Base-by-base conservation (phyloP, 2,797 vertebrate species). In the Cynodonichthys magdalenae region DNA sequence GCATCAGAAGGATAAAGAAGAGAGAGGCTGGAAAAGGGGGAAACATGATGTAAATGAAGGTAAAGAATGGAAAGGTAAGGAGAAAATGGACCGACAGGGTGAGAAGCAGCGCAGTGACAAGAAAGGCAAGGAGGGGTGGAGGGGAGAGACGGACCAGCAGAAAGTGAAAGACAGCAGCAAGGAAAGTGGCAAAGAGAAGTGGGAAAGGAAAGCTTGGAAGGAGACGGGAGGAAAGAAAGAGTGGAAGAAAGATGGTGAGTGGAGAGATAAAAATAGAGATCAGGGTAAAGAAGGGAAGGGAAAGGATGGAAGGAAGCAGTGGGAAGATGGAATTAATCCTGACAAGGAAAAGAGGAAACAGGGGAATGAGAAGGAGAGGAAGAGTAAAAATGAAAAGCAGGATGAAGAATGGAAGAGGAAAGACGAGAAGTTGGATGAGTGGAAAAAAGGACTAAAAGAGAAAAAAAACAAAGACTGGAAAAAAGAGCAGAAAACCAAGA, bases 91-190 rank as follows among this genome's bases (percentile, higher is more conserved):
- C 4, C 56, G 70, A 70, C 71, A 74, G 2, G 53, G 24, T 66
- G 72, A 66, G 39, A 81, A 77, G n/a, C n/a, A n/a, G n/a, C n/a
- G n/a, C n/a, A n/a, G n/a, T n/a, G n/a, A n/a, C n/a, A n/a, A n/a
- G 15, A 20, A 71, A 42, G 36, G 52, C 8, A 75, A 42, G 29
- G 66, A 80, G 12, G 73, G 74, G 9, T 74, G 82, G 61, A 81
- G 69, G n/a, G 71, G 39, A 64, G 64, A 83, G 42, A 80, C 53
- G 39, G 75, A 74, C 1, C 73, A 75, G 83, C 87, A 66, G 65
- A 76, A 87, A 55, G 63, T 51, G 15, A 83, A 81, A 63, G 69
- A 79, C 70, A 65, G 79, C 71, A 69, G 68, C 70, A 83, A 81
- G 62, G 69, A 79, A 72, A 65, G 79, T 71, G 69, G 68, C 70